phyloP scores from a whole-genome alignment of 2,113 vertebrate genomes.

The Dinomys branickii region DNA sequence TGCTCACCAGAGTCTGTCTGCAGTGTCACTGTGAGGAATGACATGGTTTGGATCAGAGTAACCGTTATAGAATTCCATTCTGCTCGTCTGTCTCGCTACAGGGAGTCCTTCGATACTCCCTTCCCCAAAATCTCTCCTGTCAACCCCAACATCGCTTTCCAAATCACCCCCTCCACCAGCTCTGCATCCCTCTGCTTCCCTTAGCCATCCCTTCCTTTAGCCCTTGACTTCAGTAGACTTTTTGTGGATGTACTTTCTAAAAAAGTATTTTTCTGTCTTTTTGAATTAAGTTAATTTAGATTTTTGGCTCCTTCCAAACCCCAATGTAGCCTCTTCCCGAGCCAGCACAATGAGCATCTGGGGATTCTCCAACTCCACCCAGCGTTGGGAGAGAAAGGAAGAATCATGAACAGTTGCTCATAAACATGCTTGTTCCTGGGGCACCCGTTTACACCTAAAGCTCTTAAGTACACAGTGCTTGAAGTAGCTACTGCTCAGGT shows the following conservation, averaged over 20 bases:
- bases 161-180: neutral
- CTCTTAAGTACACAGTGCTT: neutral
- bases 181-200: neutral
- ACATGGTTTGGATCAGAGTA: neutral
- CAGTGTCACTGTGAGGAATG: neutral
- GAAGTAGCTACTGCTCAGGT: neutral
- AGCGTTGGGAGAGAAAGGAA: neutral
- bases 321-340: neutral
- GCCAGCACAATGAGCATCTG: neutral
- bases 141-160: neutral
- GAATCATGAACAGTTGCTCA: neutral
- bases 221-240: neutral
- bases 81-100: neutral
- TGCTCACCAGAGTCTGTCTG: neutral
- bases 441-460: neutral
- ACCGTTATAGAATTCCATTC: neutral
- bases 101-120: neutral
- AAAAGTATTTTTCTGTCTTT: neutral
- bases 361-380: neutral
- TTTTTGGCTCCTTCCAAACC: neutral
- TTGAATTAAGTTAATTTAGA: neutral
- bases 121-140: neutral
- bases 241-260: neutral
- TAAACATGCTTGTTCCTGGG: neutral
- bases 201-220: neutral